Base-by-base conservation (phyloP, 2,888 invertebrate species). In the Amphipoea lucens region DNA sequence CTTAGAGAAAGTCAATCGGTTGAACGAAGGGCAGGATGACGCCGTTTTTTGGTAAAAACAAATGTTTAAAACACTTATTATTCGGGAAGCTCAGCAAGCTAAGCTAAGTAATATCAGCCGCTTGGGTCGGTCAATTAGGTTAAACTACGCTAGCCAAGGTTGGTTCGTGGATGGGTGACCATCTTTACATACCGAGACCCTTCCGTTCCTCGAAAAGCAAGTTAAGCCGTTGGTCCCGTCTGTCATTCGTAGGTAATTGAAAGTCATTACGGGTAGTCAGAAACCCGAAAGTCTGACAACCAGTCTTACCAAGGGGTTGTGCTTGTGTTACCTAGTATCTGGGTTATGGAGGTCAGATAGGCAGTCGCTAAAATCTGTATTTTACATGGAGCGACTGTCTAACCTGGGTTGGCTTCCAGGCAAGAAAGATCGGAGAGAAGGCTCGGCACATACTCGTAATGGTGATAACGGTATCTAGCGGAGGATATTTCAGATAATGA, bases 21-120 rank as follows among this genome's bases (percentile, higher is more conserved):
- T 72, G 63, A 89, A 89, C 48, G 48, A 67, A 2, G 36, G 69
- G 3, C 69, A 65, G 2, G 20, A 75, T 7, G 2, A 69, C 7
- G 51, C 80, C 29, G 70, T n/a, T 78, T 23, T 87, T 76, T 69
- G 86, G 89, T 88, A 83, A 36, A 20, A 48, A 20, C 20, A 48
- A 29, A 65, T 29, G 54, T 45, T 76, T 3, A 17, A n/a, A 40
- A 48, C 6, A 48, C n/a, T 29, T 45, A 14, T 9, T 7, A 36
- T 3, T 36, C 6, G 3, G 14, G 45, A 40, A 23, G 23, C 23
- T 40, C 3, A 40, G 42, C n/a, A 67, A 42, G 40, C n/a, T n/a
- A 17, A 45, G 9, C 42, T 45, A 68, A 68, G 17, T 29, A 29
- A n/a, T 11, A 45, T 42, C n/a, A 29, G 11, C 42, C 11, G 20